phyloP scores from a whole-genome alignment of 2,888 invertebrate species.

The Tenodera sinensis region DNA sequence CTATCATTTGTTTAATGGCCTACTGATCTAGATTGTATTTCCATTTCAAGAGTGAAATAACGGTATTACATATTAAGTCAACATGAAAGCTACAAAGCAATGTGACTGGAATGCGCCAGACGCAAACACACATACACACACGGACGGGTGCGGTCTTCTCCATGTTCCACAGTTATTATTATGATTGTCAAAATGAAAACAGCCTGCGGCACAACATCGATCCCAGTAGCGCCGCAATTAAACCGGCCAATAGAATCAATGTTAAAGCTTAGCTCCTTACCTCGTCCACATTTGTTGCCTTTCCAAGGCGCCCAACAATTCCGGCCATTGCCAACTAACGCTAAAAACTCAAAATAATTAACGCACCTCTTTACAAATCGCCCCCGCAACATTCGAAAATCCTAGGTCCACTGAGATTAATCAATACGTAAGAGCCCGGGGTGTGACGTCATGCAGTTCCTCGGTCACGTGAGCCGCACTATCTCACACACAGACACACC shows the following conservation, averaged over 20 bases:
- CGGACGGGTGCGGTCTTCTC: too few species aligned
- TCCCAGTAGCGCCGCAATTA: not conserved
- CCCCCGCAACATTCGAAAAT: constrained; percentile 16
- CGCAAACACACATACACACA: too few species aligned
- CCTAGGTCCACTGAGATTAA: constrained; percentile 18
- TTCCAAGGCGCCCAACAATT: not conserved
- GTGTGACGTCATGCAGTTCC: not conserved
- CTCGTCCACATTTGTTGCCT: not conserved
- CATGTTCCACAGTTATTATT: not conserved
- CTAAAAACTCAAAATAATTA: not conserved
- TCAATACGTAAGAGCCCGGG: constrained; percentile 17
- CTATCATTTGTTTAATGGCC: too few species aligned
- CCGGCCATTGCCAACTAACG: not conserved
- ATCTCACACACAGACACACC: not conserved
- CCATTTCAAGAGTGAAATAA: too few species aligned
- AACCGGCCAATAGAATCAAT: not conserved
- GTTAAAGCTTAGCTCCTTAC: not conserved
- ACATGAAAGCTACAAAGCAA: too few species aligned
- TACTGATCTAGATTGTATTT: too few species aligned
- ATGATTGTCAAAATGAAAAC: not conserved
- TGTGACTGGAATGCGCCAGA: too few species aligned
- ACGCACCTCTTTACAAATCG: not conserved
- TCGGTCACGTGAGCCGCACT: constrained; percentile 12
- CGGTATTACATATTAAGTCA: too few species aligned
- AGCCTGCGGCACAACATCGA: not conserved